Evolutionary conservation across 2,113 vertebrate genomes (phyloP).

Genomic region (Lophotis ruficrista): DNA sequence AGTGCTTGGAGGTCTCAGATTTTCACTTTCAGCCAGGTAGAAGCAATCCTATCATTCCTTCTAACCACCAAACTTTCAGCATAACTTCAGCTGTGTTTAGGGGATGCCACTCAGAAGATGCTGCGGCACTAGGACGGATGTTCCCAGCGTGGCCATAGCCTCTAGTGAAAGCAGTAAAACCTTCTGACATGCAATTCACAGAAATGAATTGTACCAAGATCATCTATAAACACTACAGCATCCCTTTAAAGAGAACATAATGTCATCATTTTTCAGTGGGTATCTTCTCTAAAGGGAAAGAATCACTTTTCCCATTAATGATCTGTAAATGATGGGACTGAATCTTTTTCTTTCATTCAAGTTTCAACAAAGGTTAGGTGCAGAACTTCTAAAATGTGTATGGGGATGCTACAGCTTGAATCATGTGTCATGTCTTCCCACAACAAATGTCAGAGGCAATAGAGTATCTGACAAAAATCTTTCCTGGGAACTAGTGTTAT

Average conservation of each 20-base stretch:
- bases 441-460: background rate
- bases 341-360: background rate
- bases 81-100: background rate
- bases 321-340: background rate
- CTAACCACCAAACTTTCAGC: slow-evolving; percentile 7
- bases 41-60: slow-evolving; percentile 15
- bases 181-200: background rate
- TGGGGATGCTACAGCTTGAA: background rate
- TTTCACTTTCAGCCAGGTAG: slow-evolving; percentile 30
- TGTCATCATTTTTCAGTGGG: slow-evolving; percentile 40
- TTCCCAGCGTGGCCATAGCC: slow-evolving; percentile 13
- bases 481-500: background rate
- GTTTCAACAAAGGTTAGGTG: background rate
- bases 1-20: background rate
- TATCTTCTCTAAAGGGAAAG: slow-evolving; percentile 51
- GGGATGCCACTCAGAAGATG: background rate
- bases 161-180: background rate
- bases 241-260: slow-evolving; percentile 15
- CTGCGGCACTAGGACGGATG: background rate
- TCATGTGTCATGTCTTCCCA: background rate
- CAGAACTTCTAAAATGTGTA: background rate
- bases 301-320: slow-evolving; percentile 24
- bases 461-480: background rate
- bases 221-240: background rate
- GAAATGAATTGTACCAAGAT: slow-evolving; percentile 19